Conservation (phyloP, 2,888 invertebrate species). For the Thereva unica region DNA sequence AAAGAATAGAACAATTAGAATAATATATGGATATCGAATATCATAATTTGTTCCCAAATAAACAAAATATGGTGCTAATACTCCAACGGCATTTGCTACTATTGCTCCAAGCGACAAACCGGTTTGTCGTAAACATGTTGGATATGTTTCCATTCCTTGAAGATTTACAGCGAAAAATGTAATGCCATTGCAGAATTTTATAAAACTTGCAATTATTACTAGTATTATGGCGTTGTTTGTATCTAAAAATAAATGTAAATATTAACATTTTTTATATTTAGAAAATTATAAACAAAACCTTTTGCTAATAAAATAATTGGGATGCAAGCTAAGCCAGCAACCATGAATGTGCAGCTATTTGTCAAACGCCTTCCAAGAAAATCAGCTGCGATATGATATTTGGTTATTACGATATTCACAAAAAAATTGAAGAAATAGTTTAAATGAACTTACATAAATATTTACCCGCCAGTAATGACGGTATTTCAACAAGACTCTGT, state of each 20-base stretch:
- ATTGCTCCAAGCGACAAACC: slow-evolving; percentile 66
- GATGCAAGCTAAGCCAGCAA: slow-evolving; percentile 56
- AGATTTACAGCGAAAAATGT: slow-evolving; percentile 65
- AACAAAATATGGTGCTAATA: slow-evolving; percentile 66
- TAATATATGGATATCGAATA: slow-evolving; percentile 58
- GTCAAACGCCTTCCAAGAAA: slow-evolving; percentile 62
- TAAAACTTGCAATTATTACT: slow-evolving; percentile 57
- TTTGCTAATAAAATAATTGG: slow-evolving; percentile 56
- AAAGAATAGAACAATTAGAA: slow-evolving; percentile 57
- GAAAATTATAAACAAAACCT: slow-evolving; percentile 46
- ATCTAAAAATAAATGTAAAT: slow-evolving; percentile 45
- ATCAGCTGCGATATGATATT: slow-evolving; percentile 53
- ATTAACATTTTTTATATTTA: too few species aligned
- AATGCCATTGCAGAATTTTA: slow-evolving; percentile 62
- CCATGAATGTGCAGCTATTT: slow-evolving; percentile 57
- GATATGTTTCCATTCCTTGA: slow-evolving; percentile 69
- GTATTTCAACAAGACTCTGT: slow-evolving; percentile 67
- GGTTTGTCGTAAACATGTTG: slow-evolving; percentile 68
- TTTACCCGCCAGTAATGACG: slow-evolving; percentile 64
- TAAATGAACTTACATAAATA: slow-evolving; percentile 52
- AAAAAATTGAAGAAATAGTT: too few species aligned
- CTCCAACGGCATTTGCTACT: slow-evolving; percentile 61
- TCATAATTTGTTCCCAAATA: slow-evolving; percentile 60
- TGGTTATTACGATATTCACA: too few species aligned
- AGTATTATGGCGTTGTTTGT: slow-evolving; percentile 50